These are phyloP conservation scores for Embidobia sp. DNA, from an alignment of 2,888 invertebrate species.

Conservation along the genomic window DNA sequence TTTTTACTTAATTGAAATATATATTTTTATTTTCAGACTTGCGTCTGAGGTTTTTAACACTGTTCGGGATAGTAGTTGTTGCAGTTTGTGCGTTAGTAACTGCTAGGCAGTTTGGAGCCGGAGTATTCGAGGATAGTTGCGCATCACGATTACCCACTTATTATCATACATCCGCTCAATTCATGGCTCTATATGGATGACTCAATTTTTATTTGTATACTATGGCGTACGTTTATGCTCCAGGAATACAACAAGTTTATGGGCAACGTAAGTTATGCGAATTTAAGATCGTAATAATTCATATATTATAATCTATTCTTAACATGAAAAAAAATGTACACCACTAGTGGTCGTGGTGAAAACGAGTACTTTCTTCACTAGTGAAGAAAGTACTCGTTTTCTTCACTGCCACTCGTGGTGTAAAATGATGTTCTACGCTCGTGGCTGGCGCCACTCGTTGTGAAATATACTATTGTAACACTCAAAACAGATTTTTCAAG, in stretches of 20 bases:
- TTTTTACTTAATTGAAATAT: too few relatives aligned
- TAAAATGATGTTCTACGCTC: too few relatives aligned
- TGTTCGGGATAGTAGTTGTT: constrained; percentile 91
- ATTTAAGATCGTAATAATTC: too few relatives aligned
- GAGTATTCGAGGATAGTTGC: constrained; percentile 96
- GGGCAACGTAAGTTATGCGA: constrained; percentile 85
- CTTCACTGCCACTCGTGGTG: too few relatives aligned
- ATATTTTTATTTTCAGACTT: constrained; percentile 87
- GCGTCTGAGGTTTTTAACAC: constrained; percentile 93
- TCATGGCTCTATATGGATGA: constrained; percentile 96
- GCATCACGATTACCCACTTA: constrained; percentile 93
- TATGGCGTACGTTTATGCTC: constrained; percentile 97
- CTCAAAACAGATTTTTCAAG: too few relatives aligned
- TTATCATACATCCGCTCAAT: constrained; percentile 95
- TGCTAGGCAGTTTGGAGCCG: constrained; percentile 92
- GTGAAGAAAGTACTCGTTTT: too few relatives aligned
- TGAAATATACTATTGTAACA: too few relatives aligned
- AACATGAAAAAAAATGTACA: too few relatives aligned
- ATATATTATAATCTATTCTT: too few relatives aligned
- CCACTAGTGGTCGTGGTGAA: too few relatives aligned
- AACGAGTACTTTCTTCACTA: too few relatives aligned
- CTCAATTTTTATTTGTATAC: constrained; percentile 96
- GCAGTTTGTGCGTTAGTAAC: constrained; percentile 89
- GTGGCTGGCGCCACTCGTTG: too few relatives aligned
- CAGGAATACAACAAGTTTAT: constrained; percentile 90